Conservation (phyloP, 2,888 invertebrate species). For the Hipparchia sbordonii region DNA sequence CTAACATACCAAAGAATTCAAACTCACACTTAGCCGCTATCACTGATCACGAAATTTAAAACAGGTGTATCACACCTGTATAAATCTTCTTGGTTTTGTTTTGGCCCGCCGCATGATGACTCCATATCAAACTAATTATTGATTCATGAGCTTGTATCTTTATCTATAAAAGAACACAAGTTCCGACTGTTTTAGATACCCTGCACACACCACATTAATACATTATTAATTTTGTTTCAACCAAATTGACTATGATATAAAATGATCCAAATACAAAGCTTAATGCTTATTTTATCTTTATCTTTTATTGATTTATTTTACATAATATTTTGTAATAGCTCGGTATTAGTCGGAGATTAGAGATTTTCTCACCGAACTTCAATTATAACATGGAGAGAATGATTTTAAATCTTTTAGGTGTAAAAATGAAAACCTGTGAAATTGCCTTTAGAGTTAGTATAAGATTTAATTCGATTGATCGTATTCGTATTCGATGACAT, state of each 20-base stretch:
- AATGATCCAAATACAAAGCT: neutral
- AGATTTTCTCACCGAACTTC: neutral
- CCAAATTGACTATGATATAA: conserved; percentile 1
- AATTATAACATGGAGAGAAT: neutral
- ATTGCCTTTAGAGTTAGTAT: too few relatives aligned
- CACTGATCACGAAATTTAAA: conserved; percentile 33
- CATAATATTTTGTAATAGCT: conserved; percentile 4
- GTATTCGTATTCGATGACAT: too few relatives aligned
- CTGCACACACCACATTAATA: conserved; percentile 22
- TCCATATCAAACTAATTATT: conserved; percentile 49
- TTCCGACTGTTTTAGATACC: conserved; percentile 26
- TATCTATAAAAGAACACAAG: conserved; percentile 35
- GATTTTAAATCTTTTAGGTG: neutral
- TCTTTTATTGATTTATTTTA: conserved; percentile 4
- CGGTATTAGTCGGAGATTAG: neutral
- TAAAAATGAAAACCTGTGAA: neutral
- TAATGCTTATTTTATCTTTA: conserved; percentile 1
- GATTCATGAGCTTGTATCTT: conserved; percentile 47
- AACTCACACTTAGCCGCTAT: conserved; percentile 1
- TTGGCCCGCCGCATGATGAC: conserved; percentile 44
- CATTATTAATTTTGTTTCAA: conserved; percentile 21
- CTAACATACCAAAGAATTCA: neutral
- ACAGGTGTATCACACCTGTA: conserved; percentile 50
- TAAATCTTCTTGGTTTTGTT: conserved; percentile 44
- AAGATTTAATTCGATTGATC: too few relatives aligned